A percentile compares a stretch with the other conserved stretches of the same genome.
phyloP scores from a whole-genome alignment of 2,888 invertebrate genomes.

The Hipparchia sbordonii region DNA sequence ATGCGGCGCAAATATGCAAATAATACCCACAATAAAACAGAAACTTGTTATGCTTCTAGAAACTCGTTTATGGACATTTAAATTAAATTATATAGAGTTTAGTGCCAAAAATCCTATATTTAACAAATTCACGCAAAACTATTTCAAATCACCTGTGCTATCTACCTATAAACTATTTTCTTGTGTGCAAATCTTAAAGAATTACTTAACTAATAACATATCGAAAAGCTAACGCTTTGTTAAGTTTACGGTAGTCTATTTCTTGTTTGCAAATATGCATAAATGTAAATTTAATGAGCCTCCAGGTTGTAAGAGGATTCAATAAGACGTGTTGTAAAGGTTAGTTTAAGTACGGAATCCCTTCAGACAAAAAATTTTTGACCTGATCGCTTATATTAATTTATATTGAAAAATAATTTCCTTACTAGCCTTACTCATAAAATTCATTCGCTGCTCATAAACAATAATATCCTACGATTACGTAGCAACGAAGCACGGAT shows the following conservation, averaged over 20 bases:
- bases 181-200: background rate
- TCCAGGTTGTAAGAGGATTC: no score
- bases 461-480: no score
- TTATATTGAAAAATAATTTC: no score
- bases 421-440: no score
- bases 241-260: background rate
- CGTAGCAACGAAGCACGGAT: no score
- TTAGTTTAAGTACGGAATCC: background rate
- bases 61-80: constrained; percentile 62
- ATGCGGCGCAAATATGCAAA: constrained; percentile 61
- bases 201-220: background rate
- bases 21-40: constrained; percentile 61
- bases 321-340: no score
- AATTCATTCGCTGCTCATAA: no score
- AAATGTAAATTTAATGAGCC: no score
- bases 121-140: background rate
- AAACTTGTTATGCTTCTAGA: constrained; percentile 79
- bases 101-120: constrained; percentile 25
- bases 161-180: background rate
- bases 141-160: background rate
- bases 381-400: no score
- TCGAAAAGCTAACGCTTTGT: background rate
- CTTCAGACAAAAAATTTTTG: no score
- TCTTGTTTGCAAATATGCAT: background rate
- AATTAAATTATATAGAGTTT: constrained; percentile 22